Percentiles rank a stretch among this genome's conserved stretches.
phyloP scores from a whole-genome alignment of 1,140 invertebrate species.

The Bombyx mandarina region DNA sequence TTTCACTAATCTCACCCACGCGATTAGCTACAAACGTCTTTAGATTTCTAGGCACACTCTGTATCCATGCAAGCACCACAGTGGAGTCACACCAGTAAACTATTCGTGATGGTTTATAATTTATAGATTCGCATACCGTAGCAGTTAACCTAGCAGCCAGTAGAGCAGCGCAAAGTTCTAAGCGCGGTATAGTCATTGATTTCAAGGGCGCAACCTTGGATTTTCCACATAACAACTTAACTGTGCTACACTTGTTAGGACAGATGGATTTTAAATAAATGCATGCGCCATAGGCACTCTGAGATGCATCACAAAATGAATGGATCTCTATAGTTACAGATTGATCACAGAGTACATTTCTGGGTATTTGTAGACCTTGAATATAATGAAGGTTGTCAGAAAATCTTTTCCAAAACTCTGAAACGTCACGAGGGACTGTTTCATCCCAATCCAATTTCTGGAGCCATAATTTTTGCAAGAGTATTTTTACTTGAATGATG shows the following conservation, averaged over 20 bases:
- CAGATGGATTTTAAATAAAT: not conserved
- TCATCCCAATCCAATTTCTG: not conserved
- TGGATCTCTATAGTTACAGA: not conserved
- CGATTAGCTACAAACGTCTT: slow-evolving; percentile 14
- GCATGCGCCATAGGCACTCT: not conserved
- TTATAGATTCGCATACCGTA: slow-evolving; percentile 6
- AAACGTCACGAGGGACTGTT: not conserved
- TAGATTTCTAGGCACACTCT: not conserved
- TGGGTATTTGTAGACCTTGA: too few species aligned
- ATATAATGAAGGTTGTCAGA: too few species aligned
- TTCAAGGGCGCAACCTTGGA: not conserved
- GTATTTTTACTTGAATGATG: not conserved
- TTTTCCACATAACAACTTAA: not conserved
- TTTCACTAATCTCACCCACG: slow-evolving; percentile 7
- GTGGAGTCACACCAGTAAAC: slow-evolving; percentile 23
- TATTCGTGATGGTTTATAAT: not conserved
- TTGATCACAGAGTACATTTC: not conserved
- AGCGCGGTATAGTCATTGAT: slow-evolving; percentile 15
- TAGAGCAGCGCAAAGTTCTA: slow-evolving; percentile 19
- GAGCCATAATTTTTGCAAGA: not conserved
- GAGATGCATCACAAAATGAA: not conserved
- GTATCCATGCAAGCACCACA: slow-evolving; percentile 18
- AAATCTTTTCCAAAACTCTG: not conserved
- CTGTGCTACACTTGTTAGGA: not conserved
- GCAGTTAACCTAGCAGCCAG: slow-evolving; percentile 13